Conservation (phyloP, 2,113 vertebrate species). For the Setophaga kirtlandii region DNA sequence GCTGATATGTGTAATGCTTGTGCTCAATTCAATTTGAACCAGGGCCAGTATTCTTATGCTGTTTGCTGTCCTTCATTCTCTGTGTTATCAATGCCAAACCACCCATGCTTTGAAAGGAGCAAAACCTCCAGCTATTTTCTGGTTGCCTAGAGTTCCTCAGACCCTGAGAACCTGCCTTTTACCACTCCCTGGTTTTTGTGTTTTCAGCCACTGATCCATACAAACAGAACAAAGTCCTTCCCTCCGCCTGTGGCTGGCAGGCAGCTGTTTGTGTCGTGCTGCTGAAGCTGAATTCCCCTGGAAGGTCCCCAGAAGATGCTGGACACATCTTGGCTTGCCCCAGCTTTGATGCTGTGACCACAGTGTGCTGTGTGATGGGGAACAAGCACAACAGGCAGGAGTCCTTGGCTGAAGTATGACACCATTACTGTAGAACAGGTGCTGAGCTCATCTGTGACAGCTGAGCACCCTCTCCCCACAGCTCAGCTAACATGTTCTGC, state of each 20-base stretch:
- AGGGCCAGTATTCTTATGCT: slow-evolving; percentile 1
- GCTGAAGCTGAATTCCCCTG: not conserved
- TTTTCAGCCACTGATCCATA: not conserved
- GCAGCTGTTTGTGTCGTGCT: not conserved
- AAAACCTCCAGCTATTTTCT: not conserved
- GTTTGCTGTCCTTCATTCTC: not conserved
- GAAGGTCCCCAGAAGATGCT: not conserved
- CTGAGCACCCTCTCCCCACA: not conserved
- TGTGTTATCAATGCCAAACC: not conserved
- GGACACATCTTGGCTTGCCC: not conserved
- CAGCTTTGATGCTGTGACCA: not conserved
- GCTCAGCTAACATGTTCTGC: rapidly evolving
- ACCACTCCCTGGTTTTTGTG: not conserved
- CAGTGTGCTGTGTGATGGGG: rapidly evolving
- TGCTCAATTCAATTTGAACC: not conserved
- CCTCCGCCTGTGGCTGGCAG: not conserved
- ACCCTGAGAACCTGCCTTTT: not conserved
- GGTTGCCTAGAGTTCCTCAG: not conserved
- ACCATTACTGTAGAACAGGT: not conserved
- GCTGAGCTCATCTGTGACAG: not conserved
- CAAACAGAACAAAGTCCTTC: not conserved
- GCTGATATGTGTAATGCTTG: not conserved
- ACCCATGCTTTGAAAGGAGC: not conserved
- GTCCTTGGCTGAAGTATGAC: not conserved
- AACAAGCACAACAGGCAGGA: not conserved